phyloP scores from a whole-genome alignment of 2,888 invertebrate species.

The Priocnemis perturbator region DNA sequence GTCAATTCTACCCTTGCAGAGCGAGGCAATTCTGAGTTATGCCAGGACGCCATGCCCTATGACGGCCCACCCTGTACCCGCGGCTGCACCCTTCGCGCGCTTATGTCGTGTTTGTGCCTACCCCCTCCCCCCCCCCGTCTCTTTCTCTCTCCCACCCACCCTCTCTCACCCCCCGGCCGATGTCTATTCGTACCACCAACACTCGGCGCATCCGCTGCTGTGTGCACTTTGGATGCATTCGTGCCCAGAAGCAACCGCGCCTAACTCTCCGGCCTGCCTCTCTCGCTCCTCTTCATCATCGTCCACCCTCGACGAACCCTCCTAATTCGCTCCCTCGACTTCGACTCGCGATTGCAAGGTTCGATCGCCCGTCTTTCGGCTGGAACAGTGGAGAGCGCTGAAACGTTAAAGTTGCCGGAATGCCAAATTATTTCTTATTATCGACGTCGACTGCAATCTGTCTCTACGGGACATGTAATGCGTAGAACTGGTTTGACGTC shows the following conservation, averaged over 20 bases:
- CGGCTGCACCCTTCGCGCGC: conserved; percentile 46
- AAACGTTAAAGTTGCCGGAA: no score
- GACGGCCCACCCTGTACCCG: conserved; percentile 50
- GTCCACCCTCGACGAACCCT: conserved; percentile 25
- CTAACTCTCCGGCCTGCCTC: neutral
- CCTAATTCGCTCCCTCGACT: conserved; percentile 7
- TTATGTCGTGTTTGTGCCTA: conserved; percentile 46
- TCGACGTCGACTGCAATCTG: no score
- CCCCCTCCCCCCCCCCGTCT: conserved; percentile 31
- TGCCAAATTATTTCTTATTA: no score
- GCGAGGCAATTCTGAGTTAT: conserved; percentile 75
- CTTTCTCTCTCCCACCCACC: conserved; percentile 8
- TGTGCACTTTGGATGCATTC: no score
- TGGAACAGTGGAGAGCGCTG: no score
- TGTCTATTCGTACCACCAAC: no score
- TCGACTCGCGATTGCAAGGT: conserved; percentile 1
- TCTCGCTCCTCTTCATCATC: conserved; percentile 15
- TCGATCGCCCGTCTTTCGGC: no score
- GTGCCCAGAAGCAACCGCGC: no score
- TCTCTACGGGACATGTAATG: no score
- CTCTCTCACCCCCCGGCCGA: conserved; percentile 1
- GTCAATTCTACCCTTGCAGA: conserved; percentile 74
- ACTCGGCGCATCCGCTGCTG: no score
- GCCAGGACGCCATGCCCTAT: conserved; percentile 70
- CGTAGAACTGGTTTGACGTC: no score